These are phyloP conservation scores for Poeciliopsis infans DNA, from an alignment of 2,797 vertebrate species.

Conservation along the genomic window DNA sequence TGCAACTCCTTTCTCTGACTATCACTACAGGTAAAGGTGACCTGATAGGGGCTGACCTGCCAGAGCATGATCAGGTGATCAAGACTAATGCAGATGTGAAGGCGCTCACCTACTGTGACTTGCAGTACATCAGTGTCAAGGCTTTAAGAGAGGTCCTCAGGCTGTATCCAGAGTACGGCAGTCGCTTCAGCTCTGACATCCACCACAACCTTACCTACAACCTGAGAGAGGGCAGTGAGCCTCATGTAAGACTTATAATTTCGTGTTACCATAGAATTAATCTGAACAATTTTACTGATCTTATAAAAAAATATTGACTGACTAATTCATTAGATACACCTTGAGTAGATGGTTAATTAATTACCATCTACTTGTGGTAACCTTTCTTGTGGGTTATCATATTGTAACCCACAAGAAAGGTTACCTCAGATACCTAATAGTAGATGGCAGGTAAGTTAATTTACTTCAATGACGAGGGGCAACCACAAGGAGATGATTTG, in stretches of 20 bases:
- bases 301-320: not conserved
- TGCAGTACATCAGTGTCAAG: constrained; percentile 89
- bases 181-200: constrained; percentile 88
- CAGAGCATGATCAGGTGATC: constrained; percentile 86
- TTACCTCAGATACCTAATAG: too few relatives aligned
- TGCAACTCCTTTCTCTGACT: not conserved
- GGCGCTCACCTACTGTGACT: constrained; percentile 94
- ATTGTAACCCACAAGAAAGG: too few relatives aligned
- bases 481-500: not conserved
- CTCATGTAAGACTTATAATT: constrained; percentile 78
- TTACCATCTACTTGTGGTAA: too few relatives aligned
- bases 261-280: not conserved
- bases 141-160: constrained; percentile 90
- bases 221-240: constrained; percentile 87
- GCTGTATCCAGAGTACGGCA: constrained; percentile 92
- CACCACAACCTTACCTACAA: constrained; percentile 96
- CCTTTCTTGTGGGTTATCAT: not conserved
- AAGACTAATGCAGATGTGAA: constrained; percentile 95
- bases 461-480: too few relatives aligned
- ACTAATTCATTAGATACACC: not conserved
- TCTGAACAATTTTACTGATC: not conserved
- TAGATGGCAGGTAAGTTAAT: too few relatives aligned
- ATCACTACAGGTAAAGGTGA: constrained; percentile 90
- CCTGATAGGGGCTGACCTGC: constrained; percentile 92
- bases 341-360: not conserved